Conservation (phyloP, 2,888 invertebrate species). For the Thecocarcelia acutangulata region DNA sequence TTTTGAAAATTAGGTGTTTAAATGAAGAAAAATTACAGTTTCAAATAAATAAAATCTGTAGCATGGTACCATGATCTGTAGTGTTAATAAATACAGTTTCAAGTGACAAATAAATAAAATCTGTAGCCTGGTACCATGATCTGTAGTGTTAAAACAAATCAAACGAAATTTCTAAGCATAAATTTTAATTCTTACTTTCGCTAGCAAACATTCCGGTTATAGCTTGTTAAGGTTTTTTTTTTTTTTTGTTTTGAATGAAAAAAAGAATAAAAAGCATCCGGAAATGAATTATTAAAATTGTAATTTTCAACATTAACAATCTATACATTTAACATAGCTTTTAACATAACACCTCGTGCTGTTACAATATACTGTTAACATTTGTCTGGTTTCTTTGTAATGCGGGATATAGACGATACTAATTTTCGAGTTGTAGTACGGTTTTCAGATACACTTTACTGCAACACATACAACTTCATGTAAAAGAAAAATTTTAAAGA, state of each 20-base stretch:
- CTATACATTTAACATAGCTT: neutral
- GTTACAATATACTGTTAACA: conserved; percentile 2
- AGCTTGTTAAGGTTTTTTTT: conserved; percentile 72
- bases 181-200: conserved; percentile 74
- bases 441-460: too few species aligned
- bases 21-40: too few species aligned
- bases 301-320: conserved; percentile 32
- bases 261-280: conserved; percentile 67
- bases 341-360: neutral
- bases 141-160: too few species aligned
- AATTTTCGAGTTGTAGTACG: too few species aligned
- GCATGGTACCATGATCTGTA: too few species aligned
- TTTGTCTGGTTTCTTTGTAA: neutral
- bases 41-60: too few species aligned
- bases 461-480: too few species aligned
- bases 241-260: conserved; percentile 51
- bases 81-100: too few species aligned
- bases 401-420: too few species aligned
- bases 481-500: too few species aligned
- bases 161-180: conserved; percentile 13
- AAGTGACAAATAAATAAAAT: neutral
- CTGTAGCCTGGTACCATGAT: too few species aligned
- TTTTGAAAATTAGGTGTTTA: neutral
- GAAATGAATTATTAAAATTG: conserved; percentile 46
- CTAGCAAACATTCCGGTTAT: conserved; percentile 77